Base-by-base conservation (phyloP, 2,888 invertebrate species). In the Dorcus parallelipipedus region DNA sequence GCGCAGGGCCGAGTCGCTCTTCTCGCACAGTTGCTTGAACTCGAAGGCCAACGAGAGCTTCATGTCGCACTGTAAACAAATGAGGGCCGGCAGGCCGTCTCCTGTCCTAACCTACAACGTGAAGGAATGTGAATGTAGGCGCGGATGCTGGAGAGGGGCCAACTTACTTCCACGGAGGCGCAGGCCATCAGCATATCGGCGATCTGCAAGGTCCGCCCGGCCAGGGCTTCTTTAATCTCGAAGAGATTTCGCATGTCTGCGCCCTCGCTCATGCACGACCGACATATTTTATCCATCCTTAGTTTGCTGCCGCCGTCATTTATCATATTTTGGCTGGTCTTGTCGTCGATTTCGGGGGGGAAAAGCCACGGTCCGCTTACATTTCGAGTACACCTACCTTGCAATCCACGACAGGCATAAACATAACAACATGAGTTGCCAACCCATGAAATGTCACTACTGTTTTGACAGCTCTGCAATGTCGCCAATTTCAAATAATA, bases 131-230 rank as follows among this genome's bases (percentile, higher is more conserved):
- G 33, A 54, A 52, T 47, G 8, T 42, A 49, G 10, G 38, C 45
- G 9, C 9, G 33, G 38, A 9, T n/a, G 49, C 33, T 33, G 3
- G 9, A 5, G 6, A 1, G 17, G 7, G 17, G 14, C 42, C 4
- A 3, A 63, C 66, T 68, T 71, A 78, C 79, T 68, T 76, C 72
- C 52, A 79, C 70, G 43, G 77, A 72, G 49, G 78, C 71, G 69
- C 78, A 78, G 64, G 75, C 76, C 74, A 74, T 78, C 57, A 79
- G 69, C 76, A 78, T 78, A 65, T 77, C 76, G 26, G 76, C 73
- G 42, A 78, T 65, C 65, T 74, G 71, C 43, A 74, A 61, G 55
- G 70, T 67, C 61, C 74, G 68, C 40, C 72, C 72, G 54, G 66
- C 69, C 23, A 69, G 59, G 54, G 70, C 71, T 49, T 67, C 66